Base-by-base conservation (phyloP, 1,140 invertebrate species). In the Camponotus floridanus region DNA sequence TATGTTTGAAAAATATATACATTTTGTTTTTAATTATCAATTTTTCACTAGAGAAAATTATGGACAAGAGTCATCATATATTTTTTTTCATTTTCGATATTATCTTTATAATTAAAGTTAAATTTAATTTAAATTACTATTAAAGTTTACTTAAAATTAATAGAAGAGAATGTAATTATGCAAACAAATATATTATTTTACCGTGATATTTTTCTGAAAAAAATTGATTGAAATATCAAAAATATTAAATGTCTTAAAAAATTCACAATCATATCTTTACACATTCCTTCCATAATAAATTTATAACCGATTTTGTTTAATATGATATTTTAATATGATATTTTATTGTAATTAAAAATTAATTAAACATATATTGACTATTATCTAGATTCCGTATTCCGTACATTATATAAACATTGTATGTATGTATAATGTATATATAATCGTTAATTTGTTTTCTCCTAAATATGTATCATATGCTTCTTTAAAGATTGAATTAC, bases 401-500 rank as follows among this genome's bases (percentile, higher is more conserved):
- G 18, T 18, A 21, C 21, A 8, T 8, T 9, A n/a, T 67, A 11
- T 18, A 67, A 39, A 48, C 11, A 48, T 48, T 13, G 15, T 48
- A 48, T 48, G 11, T 18, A 51, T 18, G 4, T 15, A 15, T 15
- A 48, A 48, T 51, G 51, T 55, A 73, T 31, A 13, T 21, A 21
- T 36, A 26, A 33, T 61, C 13, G 31, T 11, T 21, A 15, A 31
- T 26, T 42, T 21, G 21, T 7, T 57, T 9, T 2, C 1, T 55
- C 5, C 1, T 57, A 18, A 51, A 6, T 45, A 26, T 8, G 42
- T 80, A 33, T 1, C 26, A 15, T n/a, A 39, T 8, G 39, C 33
- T 59, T 55, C 33, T 76, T 74, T 26, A 45, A 78, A 51, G 31
- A 70, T 89, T 15, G 21, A 15, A 70, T 84, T 51, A 55, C 45